Percentiles rank a stretch among this genome's conserved stretches.
These are phyloP conservation scores for Anoncus sp. DNA, from an alignment of 2,888 invertebrate genomes.

Conservation along the genomic window DNA sequence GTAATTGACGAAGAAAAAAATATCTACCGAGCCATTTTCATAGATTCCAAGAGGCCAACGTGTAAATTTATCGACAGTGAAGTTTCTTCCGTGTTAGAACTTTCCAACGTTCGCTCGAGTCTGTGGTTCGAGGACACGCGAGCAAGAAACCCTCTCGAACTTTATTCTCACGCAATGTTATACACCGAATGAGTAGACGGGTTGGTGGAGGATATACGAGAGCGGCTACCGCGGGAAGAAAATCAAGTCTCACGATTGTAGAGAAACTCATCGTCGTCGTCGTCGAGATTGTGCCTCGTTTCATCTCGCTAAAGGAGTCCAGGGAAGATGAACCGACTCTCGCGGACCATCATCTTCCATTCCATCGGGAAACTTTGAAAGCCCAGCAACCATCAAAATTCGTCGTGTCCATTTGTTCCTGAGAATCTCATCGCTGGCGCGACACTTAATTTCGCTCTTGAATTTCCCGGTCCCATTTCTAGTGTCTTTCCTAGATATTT, in stretches of 20 bases:
- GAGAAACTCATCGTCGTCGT: slow-evolving; percentile 36
- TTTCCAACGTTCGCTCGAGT: slow-evolving; percentile 16
- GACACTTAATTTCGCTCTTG: slow-evolving; percentile 54
- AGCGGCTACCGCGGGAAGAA: slow-evolving; percentile 23
- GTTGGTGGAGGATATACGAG: slow-evolving; percentile 16
- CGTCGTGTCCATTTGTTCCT: slow-evolving; percentile 48
- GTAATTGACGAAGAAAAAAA: no score
- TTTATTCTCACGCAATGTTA: slow-evolving; percentile 19
- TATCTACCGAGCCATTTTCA: not conserved
- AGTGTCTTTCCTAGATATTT: not conserved
- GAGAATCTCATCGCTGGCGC: slow-evolving; percentile 41
- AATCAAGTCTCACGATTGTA: slow-evolving; percentile 32
- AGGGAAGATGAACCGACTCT: slow-evolving; percentile 32
- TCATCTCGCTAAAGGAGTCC: slow-evolving; percentile 49
- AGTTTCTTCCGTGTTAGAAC: not conserved
- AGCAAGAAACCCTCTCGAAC: slow-evolving; percentile 34
- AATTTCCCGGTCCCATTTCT: slow-evolving; percentile 16
- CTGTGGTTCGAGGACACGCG: slow-evolving; percentile 23
- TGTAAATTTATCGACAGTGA: slow-evolving; percentile 16
- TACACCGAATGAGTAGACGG: slow-evolving; percentile 11
- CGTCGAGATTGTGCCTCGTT: slow-evolving; percentile 56
- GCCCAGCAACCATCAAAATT: slow-evolving; percentile 44
- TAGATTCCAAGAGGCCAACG: not conserved
- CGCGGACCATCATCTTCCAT: slow-evolving; percentile 17
- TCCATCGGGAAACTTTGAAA: slow-evolving; percentile 49